These are phyloP conservation scores for Cathartes aura DNA, from an alignment of 2,113 vertebrate species.

Conservation along the genomic window DNA sequence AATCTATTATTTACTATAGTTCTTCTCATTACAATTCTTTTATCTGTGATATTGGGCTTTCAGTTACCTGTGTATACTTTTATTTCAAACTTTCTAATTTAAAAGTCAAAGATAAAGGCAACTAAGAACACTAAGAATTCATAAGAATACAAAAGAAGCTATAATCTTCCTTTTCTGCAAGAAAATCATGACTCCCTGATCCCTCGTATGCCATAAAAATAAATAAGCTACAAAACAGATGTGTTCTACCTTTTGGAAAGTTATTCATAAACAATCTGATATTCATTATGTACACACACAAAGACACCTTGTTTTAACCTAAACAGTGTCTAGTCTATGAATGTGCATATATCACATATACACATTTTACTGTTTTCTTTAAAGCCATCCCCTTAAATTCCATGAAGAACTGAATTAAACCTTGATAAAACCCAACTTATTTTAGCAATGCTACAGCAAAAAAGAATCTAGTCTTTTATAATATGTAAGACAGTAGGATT, in stretches of 20 bases:
- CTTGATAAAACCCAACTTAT: not conserved
- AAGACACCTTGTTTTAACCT: not conserved
- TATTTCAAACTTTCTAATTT: not conserved
- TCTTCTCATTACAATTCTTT: not conserved
- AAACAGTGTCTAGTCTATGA: not conserved
- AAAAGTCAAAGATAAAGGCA: not conserved
- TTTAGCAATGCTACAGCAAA: not conserved
- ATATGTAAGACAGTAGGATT: not conserved
- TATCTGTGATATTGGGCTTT: not conserved
- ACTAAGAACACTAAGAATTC: not conserved
- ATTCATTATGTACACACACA: not conserved
- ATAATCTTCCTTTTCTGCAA: not conserved
- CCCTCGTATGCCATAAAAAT: not conserved
- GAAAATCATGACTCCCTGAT: rapidly evolving
- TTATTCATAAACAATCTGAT: not conserved
- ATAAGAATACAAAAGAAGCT: not conserved
- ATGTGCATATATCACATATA: not conserved
- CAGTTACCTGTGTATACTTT: not conserved
- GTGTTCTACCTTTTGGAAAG: not conserved
- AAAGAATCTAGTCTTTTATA: not conserved
- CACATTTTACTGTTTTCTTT: not conserved
- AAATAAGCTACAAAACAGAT: not conserved
- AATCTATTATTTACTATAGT: not conserved
- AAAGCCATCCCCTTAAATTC: not conserved
- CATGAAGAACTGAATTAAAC: not conserved